Evolutionary conservation across 2,113 vertebrate species (phyloP), one percentile per base, ranked within the genome.

Genomic region (Pimephales promelas): DNA sequence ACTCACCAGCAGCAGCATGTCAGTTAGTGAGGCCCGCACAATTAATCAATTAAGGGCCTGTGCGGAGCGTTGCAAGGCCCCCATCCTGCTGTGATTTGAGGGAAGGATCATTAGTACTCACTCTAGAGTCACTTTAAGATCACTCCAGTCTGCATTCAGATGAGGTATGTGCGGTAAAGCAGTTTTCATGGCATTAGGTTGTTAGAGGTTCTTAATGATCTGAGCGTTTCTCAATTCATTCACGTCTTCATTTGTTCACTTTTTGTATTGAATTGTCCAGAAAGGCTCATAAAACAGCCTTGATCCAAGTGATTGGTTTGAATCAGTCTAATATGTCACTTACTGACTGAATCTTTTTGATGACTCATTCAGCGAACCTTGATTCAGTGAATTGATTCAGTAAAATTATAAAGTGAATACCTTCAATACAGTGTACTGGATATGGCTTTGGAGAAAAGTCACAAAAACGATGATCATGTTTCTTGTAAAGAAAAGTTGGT

Each of bases 31-130:
- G 90, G 89, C 90, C 91, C 88, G 87, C 89, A 86, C 91, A 87
- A 93, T 93, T 92, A 93, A 93, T 94, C 92, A 93, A 91, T 91
- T 92, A 91, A 85, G 88, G 86, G 88, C 72, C 85, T 85, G 89
- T 89, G 84, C 80, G 54, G 90, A 86, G 86, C 80, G 86, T 84
- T 56, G 86, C 89, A 79, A 87, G 86, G 89, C 87, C 82, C 82
- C 80, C 85, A 85, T 85, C 84, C 57, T 88, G 36, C 72, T 87
- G 87, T 87, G 88, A 92, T 91, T 91, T 88, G 89, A 80, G 59
- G 73, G 78, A 83, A 54, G 54, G 81, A 91, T 91, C 90, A 89
- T 86, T 92, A 86, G 89, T 87, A 83, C 66, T 89, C 89, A 90
- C 90, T 86, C 91, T 89, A 87, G 86, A 77, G 81, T 57, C 76